A percentile compares a stretch with the other conserved stretches of the same genome.
Conservation (phyloP, 2,113 vertebrate genomes). For the Chunga burmeisteri region DNA sequence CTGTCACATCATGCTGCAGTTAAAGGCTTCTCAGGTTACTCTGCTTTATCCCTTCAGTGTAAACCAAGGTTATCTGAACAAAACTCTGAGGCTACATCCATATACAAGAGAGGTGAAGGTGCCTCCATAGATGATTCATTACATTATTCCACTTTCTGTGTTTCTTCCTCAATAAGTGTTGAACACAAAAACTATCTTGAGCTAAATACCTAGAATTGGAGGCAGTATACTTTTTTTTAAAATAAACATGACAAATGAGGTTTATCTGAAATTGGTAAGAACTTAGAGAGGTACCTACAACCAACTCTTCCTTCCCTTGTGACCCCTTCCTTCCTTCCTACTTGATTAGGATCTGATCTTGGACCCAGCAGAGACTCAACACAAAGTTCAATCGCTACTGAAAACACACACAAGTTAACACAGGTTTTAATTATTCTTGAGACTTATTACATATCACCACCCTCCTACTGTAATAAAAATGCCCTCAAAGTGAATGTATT, state of each 20-base stretch:
- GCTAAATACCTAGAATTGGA: neutral
- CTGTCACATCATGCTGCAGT: neutral
- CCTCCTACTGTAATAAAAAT: constrained; percentile 26
- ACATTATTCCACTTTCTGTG: neutral
- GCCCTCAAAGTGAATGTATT: constrained; percentile 19
- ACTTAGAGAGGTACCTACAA: neutral
- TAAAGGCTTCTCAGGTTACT: neutral
- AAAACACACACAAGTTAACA: constrained; percentile 45
- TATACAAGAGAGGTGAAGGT: neutral
- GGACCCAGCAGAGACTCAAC: constrained; percentile 14
- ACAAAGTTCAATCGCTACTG: constrained; percentile 24
- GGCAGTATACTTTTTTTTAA: neutral
- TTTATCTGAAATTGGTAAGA: neutral
- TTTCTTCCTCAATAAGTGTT: neutral
- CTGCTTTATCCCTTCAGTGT: neutral
- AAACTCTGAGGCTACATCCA: neutral
- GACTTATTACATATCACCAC: constrained; percentile 37
- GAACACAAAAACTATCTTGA: neutral
- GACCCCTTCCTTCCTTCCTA: constrained; percentile 21
- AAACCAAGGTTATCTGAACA: neutral
- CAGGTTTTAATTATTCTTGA: constrained; percentile 57
- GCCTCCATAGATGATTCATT: neutral
- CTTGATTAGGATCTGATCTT: constrained; percentile 29
- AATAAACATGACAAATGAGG: neutral
- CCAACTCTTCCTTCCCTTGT: neutral